A percentile compares a stretch with the other conserved stretches of the same genome.
phyloP scores from a whole-genome alignment of 2,888 invertebrate species.

The Sphaeridia pumilis region DNA sequence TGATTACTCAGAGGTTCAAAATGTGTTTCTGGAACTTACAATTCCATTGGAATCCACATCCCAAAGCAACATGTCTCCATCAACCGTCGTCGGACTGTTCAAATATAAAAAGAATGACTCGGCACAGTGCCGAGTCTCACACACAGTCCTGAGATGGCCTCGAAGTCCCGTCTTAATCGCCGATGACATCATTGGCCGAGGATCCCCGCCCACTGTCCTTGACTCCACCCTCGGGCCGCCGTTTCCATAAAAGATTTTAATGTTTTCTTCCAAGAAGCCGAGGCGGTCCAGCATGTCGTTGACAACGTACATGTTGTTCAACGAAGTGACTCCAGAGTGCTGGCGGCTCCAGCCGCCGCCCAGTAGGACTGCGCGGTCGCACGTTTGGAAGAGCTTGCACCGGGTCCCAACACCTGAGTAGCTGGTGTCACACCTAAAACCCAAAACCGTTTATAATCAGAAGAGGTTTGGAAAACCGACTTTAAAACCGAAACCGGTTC shows the following conservation, averaged over 20 bases:
- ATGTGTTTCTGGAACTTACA: no score
- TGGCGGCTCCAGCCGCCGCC: constrained; percentile 45
- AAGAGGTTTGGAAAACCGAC: not conserved
- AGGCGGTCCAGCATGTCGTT: constrained; percentile 41
- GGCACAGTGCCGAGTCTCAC: constrained; percentile 42
- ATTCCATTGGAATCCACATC: constrained; percentile 44
- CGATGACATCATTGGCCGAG: constrained; percentile 20
- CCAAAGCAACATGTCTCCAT: constrained; percentile 44
- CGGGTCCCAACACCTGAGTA: constrained; percentile 31
- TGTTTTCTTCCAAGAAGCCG: constrained; percentile 43
- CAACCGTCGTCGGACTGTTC: constrained; percentile 43
- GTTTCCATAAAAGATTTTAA: constrained; percentile 45
- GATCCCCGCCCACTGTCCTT: not conserved
- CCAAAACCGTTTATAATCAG: not conserved
- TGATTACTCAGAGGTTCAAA: not conserved
- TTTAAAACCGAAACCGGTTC: not conserved
- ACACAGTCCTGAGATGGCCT: constrained; percentile 43
- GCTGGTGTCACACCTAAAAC: constrained; percentile 31
- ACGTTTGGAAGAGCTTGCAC: constrained; percentile 43
- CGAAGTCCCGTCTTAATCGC: constrained; percentile 41
- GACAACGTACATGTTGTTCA: constrained; percentile 39
- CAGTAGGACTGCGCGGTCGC: constrained; percentile 44
- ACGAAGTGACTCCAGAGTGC: constrained; percentile 37
- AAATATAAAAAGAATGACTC: constrained; percentile 45
- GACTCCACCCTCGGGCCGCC: constrained; percentile 36